These are phyloP conservation scores for Trypoxylus dichotomus DNA, from an alignment of 1,140 invertebrate genomes.

Conservation along the genomic window DNA sequence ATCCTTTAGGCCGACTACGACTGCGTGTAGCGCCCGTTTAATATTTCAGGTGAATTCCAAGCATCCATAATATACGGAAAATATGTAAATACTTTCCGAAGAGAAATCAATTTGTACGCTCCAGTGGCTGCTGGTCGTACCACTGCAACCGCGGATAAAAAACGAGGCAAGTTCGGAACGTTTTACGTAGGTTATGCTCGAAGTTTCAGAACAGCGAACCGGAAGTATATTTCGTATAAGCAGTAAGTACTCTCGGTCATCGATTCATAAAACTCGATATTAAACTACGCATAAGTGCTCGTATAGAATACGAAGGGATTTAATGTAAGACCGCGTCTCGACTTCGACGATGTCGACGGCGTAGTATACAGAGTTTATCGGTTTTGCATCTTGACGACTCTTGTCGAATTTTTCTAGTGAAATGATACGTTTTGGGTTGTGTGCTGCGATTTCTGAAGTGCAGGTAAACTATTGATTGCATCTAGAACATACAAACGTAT, in stretches of 20 bases:
- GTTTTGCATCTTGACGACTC: not conserved
- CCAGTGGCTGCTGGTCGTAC: not conserved
- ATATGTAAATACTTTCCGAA: constrained; percentile 29
- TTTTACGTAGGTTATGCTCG: not conserved
- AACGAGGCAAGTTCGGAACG: not conserved
- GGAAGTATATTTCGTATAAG: not conserved
- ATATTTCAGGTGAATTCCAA: constrained; percentile 25
- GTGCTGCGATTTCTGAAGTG: no score
- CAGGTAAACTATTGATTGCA: no score
- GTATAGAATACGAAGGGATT: not conserved
- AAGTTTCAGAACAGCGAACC: not conserved
- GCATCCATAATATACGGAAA: constrained; percentile 9
- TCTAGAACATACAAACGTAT: no score
- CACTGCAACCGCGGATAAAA: not conserved
- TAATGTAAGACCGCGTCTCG: not conserved
- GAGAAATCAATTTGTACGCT: constrained; percentile 19
- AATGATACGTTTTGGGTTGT: no score
- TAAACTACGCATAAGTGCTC: not conserved
- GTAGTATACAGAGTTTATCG: not conserved
- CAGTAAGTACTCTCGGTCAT: constrained; percentile 9
- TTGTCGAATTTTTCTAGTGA: not conserved
- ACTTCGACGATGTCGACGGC: not conserved
- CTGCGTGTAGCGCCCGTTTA: not conserved
- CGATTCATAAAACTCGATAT: constrained; percentile 22
- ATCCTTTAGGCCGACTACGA: not conserved